A percentile compares a stretch with the other conserved stretches of the same genome.
Evolutionary conservation across 2,797 vertebrate species (phyloP).

Genomic region (Catamblyrhynchus diadema): DNA sequence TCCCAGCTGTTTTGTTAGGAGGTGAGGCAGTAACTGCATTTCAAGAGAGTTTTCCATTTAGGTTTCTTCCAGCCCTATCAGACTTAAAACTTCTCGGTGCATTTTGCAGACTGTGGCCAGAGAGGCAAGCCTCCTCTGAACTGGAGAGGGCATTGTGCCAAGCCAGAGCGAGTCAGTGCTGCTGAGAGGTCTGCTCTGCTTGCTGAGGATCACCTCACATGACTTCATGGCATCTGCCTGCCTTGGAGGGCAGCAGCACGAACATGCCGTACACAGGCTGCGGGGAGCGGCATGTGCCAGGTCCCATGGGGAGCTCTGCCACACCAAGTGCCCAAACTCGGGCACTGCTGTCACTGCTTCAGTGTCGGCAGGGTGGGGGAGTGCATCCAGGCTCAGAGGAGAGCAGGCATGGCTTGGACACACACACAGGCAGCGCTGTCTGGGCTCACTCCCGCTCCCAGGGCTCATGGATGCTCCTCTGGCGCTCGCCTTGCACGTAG

Average conservation of each 20-base stretch:
- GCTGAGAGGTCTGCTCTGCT: conserved; percentile 4
- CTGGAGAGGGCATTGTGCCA: not conserved
- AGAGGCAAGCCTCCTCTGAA: not conserved
- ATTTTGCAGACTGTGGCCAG: not conserved
- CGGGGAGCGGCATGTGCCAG: not conserved
- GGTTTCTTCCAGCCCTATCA: not conserved
- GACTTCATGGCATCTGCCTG: conserved; percentile 34
- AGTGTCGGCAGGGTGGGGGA: not conserved
- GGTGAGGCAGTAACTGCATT: not conserved
- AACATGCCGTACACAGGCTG: not conserved
- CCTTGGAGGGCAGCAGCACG: conserved; percentile 14
- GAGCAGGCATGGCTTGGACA: rapidly evolving
- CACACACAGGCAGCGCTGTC: not conserved
- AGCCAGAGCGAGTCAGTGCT: not conserved
- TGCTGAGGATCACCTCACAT: conserved; percentile 28
- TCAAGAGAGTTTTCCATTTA: not conserved
- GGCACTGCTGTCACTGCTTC: not conserved
- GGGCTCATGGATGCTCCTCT: not conserved
- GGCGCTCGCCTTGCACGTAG: rapidly evolving
- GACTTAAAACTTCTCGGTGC: not conserved
- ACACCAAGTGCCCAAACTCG: not conserved
- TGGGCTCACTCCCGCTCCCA: rapidly evolving
- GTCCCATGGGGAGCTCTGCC: not conserved
- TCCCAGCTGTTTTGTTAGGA: not conserved
- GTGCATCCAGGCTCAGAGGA: not conserved